A percentile compares a stretch with the other conserved stretches of the same genome.
Conservation (phyloP, 2,797 vertebrate genomes). For the Benthosema pterotum region DNA sequence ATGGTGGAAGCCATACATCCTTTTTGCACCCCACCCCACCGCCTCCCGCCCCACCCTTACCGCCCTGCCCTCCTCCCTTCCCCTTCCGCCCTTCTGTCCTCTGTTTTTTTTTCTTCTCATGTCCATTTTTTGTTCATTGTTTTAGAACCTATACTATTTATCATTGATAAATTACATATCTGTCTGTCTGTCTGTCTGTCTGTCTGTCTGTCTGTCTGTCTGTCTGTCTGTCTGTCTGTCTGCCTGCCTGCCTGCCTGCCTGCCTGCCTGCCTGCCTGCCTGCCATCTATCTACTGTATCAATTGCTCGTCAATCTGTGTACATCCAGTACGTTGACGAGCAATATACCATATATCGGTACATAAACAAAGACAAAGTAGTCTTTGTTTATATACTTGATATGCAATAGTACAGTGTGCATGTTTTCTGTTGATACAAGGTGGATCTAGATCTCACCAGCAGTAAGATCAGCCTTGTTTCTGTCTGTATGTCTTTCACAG, state of each 20-base stretch:
- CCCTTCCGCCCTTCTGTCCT: slow-evolving; percentile 44
- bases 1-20: slow-evolving; percentile 60
- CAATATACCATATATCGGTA: too few species aligned
- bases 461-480: too few species aligned
- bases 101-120: slow-evolving; percentile 52
- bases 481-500: too few species aligned
- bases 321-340: too few species aligned
- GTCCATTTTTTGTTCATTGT: slow-evolving; percentile 63
- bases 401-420: too few species aligned
- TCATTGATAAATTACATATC: too few species aligned
- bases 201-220: neutral
- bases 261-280: neutral
- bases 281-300: too few species aligned
- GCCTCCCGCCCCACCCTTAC: slow-evolving; percentile 14
- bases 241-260: neutral
- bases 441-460: too few species aligned
- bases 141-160: slow-evolving; percentile 40
- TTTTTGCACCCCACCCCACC: slow-evolving; percentile 52
- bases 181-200: neutral
- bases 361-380: too few species aligned
- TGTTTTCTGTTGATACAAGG: too few species aligned
- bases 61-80: slow-evolving; percentile 32
- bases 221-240: neutral
- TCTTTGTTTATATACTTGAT: too few species aligned
- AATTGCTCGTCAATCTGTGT: too few species aligned